Conservation (phyloP, 1,140 invertebrate species). For the Centruroides sculpturatus region DNA sequence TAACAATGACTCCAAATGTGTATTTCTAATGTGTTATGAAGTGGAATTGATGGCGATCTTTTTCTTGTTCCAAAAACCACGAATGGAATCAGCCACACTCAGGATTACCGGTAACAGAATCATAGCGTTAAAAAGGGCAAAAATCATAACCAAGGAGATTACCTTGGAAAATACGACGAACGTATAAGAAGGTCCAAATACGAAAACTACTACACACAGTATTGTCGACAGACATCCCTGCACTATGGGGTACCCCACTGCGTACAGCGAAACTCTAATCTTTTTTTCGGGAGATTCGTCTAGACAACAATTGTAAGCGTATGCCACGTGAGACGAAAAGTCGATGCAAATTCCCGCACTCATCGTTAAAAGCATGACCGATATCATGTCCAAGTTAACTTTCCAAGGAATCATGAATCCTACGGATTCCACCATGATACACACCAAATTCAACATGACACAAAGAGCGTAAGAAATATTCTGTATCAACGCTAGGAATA, state of each 20-base stretch:
- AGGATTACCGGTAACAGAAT: constrained; percentile 79
- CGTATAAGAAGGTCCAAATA: constrained; percentile 83
- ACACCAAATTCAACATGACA: constrained; percentile 88
- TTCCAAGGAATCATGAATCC: constrained; percentile 93
- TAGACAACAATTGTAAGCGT: constrained; percentile 77
- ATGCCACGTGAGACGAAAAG: constrained; percentile 91
- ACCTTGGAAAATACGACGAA: constrained; percentile 96
- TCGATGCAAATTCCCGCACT: constrained; percentile 95
- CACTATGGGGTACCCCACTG: constrained; percentile 78
- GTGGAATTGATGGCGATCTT: too few species aligned
- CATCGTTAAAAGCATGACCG: constrained; percentile 98
- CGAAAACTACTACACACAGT: constrained; percentile 66
- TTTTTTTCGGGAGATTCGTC: constrained; percentile 38
- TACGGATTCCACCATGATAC: constrained; percentile 85
- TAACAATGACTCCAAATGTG: too few species aligned
- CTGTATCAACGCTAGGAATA: constrained; percentile 88
- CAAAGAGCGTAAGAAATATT: constrained; percentile 81
- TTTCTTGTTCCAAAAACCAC: too few species aligned
- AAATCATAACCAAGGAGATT: constrained; percentile 86
- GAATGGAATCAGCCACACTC: too few species aligned
- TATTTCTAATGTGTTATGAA: too few species aligned
- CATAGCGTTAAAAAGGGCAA: constrained; percentile 81
- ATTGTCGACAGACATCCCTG: constrained; percentile 90
- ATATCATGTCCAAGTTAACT: constrained; percentile 88
- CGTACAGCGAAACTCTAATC: constrained; percentile 71